Evolutionary conservation across 1,140 invertebrate genomes (phyloP), one percentile per base, ranked within the genome.

Genomic region (Hypsibius dujardini): DNA sequence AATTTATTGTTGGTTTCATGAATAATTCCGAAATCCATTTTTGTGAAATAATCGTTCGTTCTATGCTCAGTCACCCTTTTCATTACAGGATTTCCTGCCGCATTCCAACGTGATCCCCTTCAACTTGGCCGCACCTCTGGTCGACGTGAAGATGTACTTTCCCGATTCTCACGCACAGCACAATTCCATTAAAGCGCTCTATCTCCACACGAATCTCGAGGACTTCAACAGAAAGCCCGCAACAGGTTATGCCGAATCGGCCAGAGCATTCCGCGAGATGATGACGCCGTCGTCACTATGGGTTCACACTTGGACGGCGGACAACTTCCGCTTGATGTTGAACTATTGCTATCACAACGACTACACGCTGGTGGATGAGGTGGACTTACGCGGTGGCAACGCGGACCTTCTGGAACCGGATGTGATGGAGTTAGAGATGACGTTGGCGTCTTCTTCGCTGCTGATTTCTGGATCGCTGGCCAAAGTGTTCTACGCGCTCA

Each of bases 401-500:
- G 28, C 7, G n/a, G 50, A 56, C 50, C 7, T 12, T 56, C 7
- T 15, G 42, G 62, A 67, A 42, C 62, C 62, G 12, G 62, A 67
- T 42, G 62, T 67, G 62, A 67, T 67, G 62, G 62, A 67, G 42
- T 42, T 67, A 45, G 62, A 67, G 42, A 67, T 67, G 62, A 15
- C 62, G 62, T 15, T 67, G 3, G 62, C 3, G 42, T 67, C 62
- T 42, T 12, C 12, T 3, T 42, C 12, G 42, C 12, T 67, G 12
- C 12, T 67, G 12, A 3, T 67, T 12, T 15, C 62, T 45, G 62
- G 62, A 7, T 67, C 62, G 12, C 42, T 67, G 12, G 42, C 42
- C 45, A 67, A 67, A 45, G 12, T 12, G 12, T 45, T 67, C 12
- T 67, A 67, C 62, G 3, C 12, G 12, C 12, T 45, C 12, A 67